These are phyloP conservation scores for Acromyrmex charruanus DNA, from an alignment of 1,140 invertebrate species.

Conservation along the genomic window DNA sequence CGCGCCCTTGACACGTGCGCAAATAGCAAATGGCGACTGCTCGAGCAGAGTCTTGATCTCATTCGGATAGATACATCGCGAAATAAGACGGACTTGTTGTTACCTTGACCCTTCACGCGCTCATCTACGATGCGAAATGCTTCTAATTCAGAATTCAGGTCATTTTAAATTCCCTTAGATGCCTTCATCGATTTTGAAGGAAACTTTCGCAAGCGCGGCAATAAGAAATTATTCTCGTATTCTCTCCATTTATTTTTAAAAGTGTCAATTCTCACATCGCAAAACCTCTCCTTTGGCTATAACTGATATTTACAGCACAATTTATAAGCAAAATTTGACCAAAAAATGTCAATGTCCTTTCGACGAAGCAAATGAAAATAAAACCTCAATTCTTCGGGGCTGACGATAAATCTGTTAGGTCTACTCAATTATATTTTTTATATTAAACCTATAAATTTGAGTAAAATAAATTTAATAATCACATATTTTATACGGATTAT, in stretches of 20 bases:
- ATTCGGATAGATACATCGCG: neutral
- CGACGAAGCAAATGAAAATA: neutral
- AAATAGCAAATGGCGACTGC: conserved; percentile 37
- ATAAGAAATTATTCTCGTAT: neutral
- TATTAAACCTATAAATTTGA: no score
- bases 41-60: conserved; percentile 9
- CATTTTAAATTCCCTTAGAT: neutral
- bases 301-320: no score
- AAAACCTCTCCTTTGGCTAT: neutral
- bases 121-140: neutral
- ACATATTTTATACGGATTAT: no score
- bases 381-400: no score
- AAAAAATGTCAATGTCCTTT: neutral
- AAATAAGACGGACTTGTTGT: neutral
- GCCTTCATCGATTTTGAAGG: neutral
- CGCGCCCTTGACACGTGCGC: conserved; percentile 43
- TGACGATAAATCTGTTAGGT: no score
- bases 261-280: neutral
- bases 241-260: neutral
- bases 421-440: no score
- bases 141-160: neutral
- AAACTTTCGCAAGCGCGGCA: neutral
- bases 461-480: no score
- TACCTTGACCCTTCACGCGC: conserved; percentile 24
- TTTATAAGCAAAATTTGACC: neutral